Evolutionary conservation across 2,888 invertebrate species (phyloP), one percentile per base, ranked within the genome.

Genomic region (Axea sp.): DNA sequence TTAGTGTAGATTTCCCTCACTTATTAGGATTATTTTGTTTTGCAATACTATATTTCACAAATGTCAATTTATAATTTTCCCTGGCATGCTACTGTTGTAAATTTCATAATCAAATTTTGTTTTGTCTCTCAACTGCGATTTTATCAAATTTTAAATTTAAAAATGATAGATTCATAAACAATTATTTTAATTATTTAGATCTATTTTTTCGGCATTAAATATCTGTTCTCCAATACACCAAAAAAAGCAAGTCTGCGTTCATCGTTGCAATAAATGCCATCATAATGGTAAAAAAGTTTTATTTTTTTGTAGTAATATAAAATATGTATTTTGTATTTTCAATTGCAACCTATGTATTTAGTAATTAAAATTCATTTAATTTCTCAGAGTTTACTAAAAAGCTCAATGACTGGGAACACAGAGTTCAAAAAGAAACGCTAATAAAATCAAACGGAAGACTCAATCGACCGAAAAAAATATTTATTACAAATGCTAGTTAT

Each of bases 381-480:
- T 37, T 6, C 22, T 17, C 28, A 60, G 60, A 60, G 41, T 64
- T 64, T 26, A 24, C 41, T 2, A 64, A 14, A 45, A 64, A 64
- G 14, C 14, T 64, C 3, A 7, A 28, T 6, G 28, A 45, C 0
- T 65, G 64, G 53, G 53, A 65, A 43, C 15, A 8, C 0, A 41
- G 31, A 19, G 19, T 33, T 8, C 64, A 53, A 28, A 53, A 45
- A 41, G 53, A 53, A 53, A 3, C 5, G 4, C 7, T 12, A 1
- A n/a, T 51, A 7, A 53, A 17, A 15, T 17, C 37, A 3, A 43
- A 31, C 3, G 47, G 11, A 26, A 14, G 12, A 11, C 26, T 41
- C 9, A 22, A 53, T 12, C 41, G 28, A 43, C 26, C 30, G 1
- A 51, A 53, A 53, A 51, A 33, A 14, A 12, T 39, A 7, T 31